A percentile compares a stretch with the other conserved stretches of the same genome.
phyloP scores from a whole-genome alignment of 2,888 invertebrate species.

The Nomada lathburiana region DNA sequence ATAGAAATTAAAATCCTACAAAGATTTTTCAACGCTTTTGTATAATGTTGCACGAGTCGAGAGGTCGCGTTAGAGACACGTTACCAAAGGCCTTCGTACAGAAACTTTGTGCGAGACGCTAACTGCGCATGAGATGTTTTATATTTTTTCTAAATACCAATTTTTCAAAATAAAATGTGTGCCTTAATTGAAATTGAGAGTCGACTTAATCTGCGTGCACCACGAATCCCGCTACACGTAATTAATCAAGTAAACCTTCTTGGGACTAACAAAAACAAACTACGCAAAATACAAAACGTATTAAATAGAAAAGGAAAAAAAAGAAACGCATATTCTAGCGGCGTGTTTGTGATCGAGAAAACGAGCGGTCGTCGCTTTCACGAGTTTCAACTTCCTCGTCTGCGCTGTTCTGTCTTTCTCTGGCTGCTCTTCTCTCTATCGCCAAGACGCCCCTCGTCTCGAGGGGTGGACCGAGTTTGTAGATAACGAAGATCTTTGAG shows the following conservation, averaged over 20 bases:
- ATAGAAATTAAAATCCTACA: too few species aligned
- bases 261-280: conserved; percentile 15
- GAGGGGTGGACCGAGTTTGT: conserved; percentile 1
- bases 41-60: conserved; percentile 55
- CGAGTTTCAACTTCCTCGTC: conserved; percentile 12
- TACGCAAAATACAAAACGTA: neutral
- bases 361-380: neutral
- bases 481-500: conserved; percentile 13
- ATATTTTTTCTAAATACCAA: neutral
- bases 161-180: conserved; percentile 23
- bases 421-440: conserved; percentile 38
- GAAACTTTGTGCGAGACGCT: neutral
- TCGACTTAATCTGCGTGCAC: conserved; percentile 35
- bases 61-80: conserved; percentile 19
- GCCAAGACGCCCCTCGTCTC: conserved; percentile 13
- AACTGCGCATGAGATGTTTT: conserved; percentile 24
- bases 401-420: conserved; percentile 22
- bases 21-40: conserved; percentile 33
- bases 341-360: conserved; percentile 4
- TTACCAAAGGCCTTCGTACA: conserved; percentile 13
- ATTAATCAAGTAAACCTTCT: conserved; percentile 2
- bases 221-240: neutral
- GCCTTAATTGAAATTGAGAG: conserved; percentile 14
- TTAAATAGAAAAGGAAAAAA: neutral
- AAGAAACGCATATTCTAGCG: conserved; percentile 1